Conservation (phyloP, 1,140 invertebrate species). For the Ylistrum balloti region DNA sequence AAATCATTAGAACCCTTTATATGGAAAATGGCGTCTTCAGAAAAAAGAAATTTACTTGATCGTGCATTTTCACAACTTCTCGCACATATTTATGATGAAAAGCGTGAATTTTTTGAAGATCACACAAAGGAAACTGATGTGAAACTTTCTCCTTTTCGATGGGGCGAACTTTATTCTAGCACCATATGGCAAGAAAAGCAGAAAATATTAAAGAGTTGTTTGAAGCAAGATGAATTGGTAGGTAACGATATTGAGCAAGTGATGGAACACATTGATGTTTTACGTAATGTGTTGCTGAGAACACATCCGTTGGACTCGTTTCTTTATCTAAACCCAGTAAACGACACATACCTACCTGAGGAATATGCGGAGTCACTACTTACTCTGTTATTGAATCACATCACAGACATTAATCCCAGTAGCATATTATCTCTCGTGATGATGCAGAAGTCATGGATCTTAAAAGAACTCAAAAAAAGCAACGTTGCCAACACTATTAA, state of each 20-base stretch:
- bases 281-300: neutral
- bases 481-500: neutral
- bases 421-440: conserved; percentile 44
- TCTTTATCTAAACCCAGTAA: neutral
- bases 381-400: neutral
- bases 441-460: conserved; percentile 43
- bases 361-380: neutral
- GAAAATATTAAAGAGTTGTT: neutral
- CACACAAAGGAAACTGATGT: neutral
- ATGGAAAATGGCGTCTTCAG: neutral
- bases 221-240: neutral
- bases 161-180: neutral
- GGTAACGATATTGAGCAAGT: neutral
- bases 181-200: neutral
- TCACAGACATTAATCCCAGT: neutral
- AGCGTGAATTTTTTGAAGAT: neutral
- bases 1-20: neutral
- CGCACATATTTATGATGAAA: neutral
- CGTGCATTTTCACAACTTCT: neutral
- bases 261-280: neutral
- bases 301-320: neutral
- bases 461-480: neutral
- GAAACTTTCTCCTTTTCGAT: neutral
- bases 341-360: neutral
- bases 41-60: neutral